Base-by-base conservation (phyloP, 2,797 vertebrate genomes). In the Micropoecilia bifurca region DNA sequence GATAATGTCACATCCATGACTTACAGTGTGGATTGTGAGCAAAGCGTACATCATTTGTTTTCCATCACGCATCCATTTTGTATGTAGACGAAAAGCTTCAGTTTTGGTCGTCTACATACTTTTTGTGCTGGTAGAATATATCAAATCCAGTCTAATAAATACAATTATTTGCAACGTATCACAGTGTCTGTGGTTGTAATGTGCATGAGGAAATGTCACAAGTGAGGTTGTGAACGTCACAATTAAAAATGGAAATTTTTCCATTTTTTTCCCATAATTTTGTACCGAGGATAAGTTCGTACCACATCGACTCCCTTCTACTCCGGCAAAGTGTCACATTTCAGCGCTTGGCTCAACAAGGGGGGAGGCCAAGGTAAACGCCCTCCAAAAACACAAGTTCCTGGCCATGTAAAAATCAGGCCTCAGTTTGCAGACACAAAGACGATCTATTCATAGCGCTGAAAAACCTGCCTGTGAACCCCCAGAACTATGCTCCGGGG, bases 361-460 rank as follows among this genome's bases (percentile, higher is more conserved):
- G 89, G 86, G 88, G 91, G 93, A 92, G 92, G 93, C 94, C 93
- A 94, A 95, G 91, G 95, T 94, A 95, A 96, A 95, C 93, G 91
- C 92, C 92, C 91, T 93, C 92, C 83, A 89, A 95, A 80, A 94
- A 95, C 94, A 95, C 69, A 89, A 92, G 94, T 94, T 93, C 85
- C 72, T 85, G 59, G 93, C 94, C 92, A 89, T 94, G 94, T 95
- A 94, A 95, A 94, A 95, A 95, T 94, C 93, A 93, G 92, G 90
- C 94, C 92, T 95, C 94, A 96, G 95, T 95, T 84, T 88, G 90
- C 92, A 95, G 94, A 95, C 95, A 96, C 96, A 96, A 96, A 96
- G 95, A 94, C 93, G 87, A 94, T 86, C 93, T 94, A 95, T 95
- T 96, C 96, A 96, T 95, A 79, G 91, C 46, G 68, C 91, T 91